Evolutionary conservation across 2,797 vertebrate genomes (phyloP), one percentile per base, ranked within the genome.

Genomic region (Melanotaenia nigrans): DNA sequence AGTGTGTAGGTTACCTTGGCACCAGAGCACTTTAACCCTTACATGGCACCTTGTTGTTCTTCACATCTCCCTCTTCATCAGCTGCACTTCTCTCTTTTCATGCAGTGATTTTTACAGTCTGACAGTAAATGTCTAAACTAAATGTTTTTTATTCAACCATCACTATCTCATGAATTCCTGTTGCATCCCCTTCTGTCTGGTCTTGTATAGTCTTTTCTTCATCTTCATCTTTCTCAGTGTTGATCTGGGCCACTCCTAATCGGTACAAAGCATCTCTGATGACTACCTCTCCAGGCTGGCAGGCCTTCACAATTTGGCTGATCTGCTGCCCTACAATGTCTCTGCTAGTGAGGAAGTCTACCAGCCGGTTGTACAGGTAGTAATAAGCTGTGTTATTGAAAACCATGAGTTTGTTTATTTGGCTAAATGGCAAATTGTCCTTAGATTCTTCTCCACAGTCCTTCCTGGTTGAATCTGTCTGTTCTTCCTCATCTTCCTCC

Each of bases 291-390:
- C 98, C 98, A 0, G 97, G 96, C 80, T 98, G 97, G 82, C 98
- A 99, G 85, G 93, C 95, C 87, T 95, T 96, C 53, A 99, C 94
- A 1, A 98, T 93, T 35, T 98, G 95, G 42, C 92, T 93, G 87
- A 99, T 99, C 92, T 99, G 98, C 81, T 95, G 92, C 79, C 94
- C 97, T 55, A 99, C 98, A 0, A 99, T 95, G 38, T 99, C 98
- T 8, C 96, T 93, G 90, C 98, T 99, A 78, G 93, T 95, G 85
- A 99, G 95, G 90, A 98, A 99, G 92, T 99, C 98, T 70, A 97
- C 71, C 82, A 99, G 94, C 30, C 98, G 96, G 89, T 99, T 99
- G 90, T 97, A 97, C 76, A 99, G 96, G 95, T 97, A 99, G 94
- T 99, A 99, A 88, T 97, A 96, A 0, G 97, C 97, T 0, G 97